Conservation (phyloP, 2,797 vertebrate genomes). For the Pelodytes ibericus region DNA sequence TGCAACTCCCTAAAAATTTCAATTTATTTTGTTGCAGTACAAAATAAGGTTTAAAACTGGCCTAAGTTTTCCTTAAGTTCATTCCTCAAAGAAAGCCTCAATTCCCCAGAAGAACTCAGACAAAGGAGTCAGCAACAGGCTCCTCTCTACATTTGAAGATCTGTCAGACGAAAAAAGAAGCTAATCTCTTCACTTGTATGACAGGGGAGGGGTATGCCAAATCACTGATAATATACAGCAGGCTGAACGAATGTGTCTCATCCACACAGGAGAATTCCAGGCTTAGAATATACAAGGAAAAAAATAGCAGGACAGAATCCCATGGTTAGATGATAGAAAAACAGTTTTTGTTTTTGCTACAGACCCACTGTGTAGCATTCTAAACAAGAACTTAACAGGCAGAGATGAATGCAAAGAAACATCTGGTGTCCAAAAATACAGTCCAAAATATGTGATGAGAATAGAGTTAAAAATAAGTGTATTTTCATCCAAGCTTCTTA, state of each 20-base stretch:
- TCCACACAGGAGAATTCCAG: slow-evolving; percentile 48
- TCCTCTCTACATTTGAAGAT: slow-evolving; percentile 41
- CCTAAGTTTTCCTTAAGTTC: slow-evolving; percentile 43
- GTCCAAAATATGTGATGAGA: slow-evolving; percentile 32
- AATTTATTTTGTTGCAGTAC: neutral
- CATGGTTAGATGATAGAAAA: slow-evolving; percentile 39
- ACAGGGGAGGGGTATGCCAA: slow-evolving; percentile 52
- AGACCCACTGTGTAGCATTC: slow-evolving; percentile 39
- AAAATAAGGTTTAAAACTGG: slow-evolving; percentile 37
- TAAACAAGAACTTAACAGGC: slow-evolving; percentile 43
- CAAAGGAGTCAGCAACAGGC: slow-evolving; percentile 29
- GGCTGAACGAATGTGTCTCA: slow-evolving; percentile 48
- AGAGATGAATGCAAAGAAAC: slow-evolving; percentile 43
- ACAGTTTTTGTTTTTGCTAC: slow-evolving; percentile 43
- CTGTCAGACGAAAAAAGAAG: slow-evolving; percentile 49
- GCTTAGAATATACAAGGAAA: slow-evolving; percentile 43
- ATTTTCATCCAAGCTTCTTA: slow-evolving; percentile 1
- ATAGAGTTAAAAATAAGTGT: slow-evolving; percentile 25
- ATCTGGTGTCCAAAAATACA: slow-evolving; percentile 51
- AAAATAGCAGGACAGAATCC: slow-evolving; percentile 37
- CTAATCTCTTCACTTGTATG: slow-evolving; percentile 56
- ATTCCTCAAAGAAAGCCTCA: slow-evolving; percentile 34
- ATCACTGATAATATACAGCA: slow-evolving; percentile 47
- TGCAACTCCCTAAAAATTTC: neutral
- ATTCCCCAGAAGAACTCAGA: slow-evolving; percentile 42